These are phyloP conservation scores for Blastobasis adustella DNA, from an alignment of 2,888 invertebrate genomes.

Conservation along the genomic window DNA sequence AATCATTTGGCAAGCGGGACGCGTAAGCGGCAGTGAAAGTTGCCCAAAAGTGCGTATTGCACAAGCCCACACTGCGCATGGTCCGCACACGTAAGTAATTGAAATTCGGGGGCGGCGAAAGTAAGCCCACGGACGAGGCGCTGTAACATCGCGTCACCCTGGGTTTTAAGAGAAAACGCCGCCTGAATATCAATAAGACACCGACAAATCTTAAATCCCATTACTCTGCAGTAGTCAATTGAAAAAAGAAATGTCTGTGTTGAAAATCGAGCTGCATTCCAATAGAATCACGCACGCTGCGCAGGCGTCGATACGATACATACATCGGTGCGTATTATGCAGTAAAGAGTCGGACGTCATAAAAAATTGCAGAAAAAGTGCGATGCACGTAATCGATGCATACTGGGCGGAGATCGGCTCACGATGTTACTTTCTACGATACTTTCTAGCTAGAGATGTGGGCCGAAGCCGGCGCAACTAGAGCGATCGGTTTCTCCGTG, in stretches of 20 bases:
- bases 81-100: constrained; percentile 59
- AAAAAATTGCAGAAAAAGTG: constrained; percentile 47
- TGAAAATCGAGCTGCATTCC: constrained; percentile 21
- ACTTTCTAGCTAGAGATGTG: constrained; percentile 74
- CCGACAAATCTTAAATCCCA: neutral
- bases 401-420: constrained; percentile 53
- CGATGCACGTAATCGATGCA: constrained; percentile 58
- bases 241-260: constrained; percentile 8
- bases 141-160: constrained; percentile 29
- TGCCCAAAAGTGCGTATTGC: constrained; percentile 69
- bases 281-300: constrained; percentile 4
- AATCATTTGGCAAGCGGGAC: constrained; percentile 65
- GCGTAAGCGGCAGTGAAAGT: constrained; percentile 71
- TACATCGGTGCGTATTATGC: neutral
- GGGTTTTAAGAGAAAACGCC: constrained; percentile 8
- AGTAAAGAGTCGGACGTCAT: neutral
- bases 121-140: constrained; percentile 36
- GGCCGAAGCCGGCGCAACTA: constrained; percentile 65
- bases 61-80: constrained; percentile 47
- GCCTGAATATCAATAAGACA: neutral
- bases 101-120: constrained; percentile 69
- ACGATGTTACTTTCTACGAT: constrained; percentile 72
- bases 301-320: constrained; percentile 1
- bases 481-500: constrained; percentile 72
- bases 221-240: neutral